A percentile compares a stretch with the other conserved stretches of the same genome.
These are phyloP conservation scores for Rhegmatorhina hoffmannsi DNA, from an alignment of 2,113 vertebrate genomes.

Conservation along the genomic window DNA sequence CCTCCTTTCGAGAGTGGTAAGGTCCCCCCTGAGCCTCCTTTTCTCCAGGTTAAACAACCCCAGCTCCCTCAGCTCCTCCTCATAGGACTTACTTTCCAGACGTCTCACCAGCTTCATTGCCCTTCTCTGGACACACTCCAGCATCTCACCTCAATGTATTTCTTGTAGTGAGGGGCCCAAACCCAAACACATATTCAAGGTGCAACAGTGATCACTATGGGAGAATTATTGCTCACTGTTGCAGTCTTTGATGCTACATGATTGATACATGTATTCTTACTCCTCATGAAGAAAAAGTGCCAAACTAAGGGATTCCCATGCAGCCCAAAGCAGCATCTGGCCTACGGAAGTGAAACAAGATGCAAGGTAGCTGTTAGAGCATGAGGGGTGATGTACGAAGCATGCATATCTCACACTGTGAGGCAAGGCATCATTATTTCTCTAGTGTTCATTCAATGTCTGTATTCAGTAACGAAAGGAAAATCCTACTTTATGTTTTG, in stretches of 20 bases:
- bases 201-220: background rate
- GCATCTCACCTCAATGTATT: background rate
- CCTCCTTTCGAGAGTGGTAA: background rate
- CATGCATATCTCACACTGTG: background rate
- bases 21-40: background rate
- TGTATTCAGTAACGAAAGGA: background rate
- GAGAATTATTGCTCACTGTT: background rate
- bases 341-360: background rate
- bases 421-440: background rate
- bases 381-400: background rate
- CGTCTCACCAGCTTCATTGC: background rate
- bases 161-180: background rate
- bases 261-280: background rate
- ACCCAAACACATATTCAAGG: background rate
- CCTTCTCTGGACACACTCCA: background rate
- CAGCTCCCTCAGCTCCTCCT: background rate
- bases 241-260: background rate
- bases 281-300: background rate
- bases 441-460: background rate
- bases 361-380: background rate
- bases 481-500: background rate
- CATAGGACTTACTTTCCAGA: background rate
- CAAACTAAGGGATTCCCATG: background rate
- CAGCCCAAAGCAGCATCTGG: background rate
- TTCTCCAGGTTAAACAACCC: background rate